Evolutionary conservation across 2,888 invertebrate species (phyloP).

Genomic region (Litoditis marina): DNA sequence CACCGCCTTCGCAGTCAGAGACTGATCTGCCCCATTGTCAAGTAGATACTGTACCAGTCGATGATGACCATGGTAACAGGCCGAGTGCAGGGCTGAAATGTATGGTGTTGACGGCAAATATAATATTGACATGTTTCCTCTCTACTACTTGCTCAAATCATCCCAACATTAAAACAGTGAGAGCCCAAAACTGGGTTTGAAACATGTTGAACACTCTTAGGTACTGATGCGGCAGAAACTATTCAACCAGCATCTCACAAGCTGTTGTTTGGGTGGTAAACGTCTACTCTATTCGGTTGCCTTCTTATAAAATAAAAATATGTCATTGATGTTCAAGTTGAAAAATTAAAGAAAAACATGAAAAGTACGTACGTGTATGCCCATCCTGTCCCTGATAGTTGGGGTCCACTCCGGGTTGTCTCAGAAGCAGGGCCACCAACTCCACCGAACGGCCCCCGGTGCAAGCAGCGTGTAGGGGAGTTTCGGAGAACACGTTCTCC

Average conservation of each 20-base stretch:
- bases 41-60: constrained; percentile 64
- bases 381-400: constrained; percentile 66
- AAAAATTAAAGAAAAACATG: neutral
- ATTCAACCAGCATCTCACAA: no score
- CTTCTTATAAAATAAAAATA: no score
- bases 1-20: constrained; percentile 61
- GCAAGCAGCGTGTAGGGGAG: constrained; percentile 65
- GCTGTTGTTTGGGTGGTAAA: no score
- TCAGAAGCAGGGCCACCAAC: constrained; percentile 64
- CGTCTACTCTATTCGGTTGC: no score
- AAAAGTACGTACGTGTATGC: constrained; percentile 63
- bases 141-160: no score
- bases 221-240: no score
- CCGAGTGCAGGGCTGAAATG: constrained; percentile 64
- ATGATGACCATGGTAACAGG: constrained; percentile 65
- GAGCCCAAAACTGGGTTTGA: no score
- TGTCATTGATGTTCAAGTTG: neutral
- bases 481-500: constrained; percentile 66
- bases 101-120: neutral
- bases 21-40: constrained; percentile 65
- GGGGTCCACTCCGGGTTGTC: constrained; percentile 64
- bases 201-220: no score
- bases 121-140: no score
- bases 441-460: constrained; percentile 64
- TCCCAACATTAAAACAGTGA: no score